phyloP scores from a whole-genome alignment of 2,797 vertebrate genomes.

The Apogon hyalosoma region DNA sequence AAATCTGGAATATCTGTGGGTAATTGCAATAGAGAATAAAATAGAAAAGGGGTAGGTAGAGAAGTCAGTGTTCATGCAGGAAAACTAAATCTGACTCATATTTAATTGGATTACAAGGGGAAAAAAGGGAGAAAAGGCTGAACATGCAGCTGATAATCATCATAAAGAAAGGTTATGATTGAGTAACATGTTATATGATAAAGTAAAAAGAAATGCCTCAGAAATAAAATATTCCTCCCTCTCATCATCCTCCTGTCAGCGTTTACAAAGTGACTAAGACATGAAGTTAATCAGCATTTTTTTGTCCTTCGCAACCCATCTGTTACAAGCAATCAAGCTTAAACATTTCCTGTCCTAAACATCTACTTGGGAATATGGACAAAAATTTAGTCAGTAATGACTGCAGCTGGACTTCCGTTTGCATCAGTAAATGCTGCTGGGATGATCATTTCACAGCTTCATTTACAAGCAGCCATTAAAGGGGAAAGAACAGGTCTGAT shows the following conservation, averaged over 20 bases:
- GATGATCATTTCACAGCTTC: neutral
- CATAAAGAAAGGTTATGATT: no score
- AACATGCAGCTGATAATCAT: neutral
- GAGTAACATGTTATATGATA: no score
- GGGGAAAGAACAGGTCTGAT: neutral
- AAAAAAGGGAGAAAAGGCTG: neutral
- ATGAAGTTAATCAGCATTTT: constrained; percentile 1
- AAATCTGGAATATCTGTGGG: constrained; percentile 16
- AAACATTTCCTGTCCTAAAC: neutral
- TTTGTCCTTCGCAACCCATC: constrained; percentile 1
- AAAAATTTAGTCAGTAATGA: neutral
- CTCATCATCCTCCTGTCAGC: neutral
- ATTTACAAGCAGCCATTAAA: neutral
- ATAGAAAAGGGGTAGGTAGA: neutral
- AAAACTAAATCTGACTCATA: neutral
- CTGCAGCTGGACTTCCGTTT: neutral
- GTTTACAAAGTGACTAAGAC: constrained; percentile 4
- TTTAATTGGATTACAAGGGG: constrained; percentile 1
- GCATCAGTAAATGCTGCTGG: neutral
- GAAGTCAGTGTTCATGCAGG: constrained; percentile 3
- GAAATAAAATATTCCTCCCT: constrained; percentile 2
- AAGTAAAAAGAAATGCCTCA: no score
- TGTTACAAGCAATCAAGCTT: constrained; percentile 8
- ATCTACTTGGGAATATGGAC: constrained; percentile 8
- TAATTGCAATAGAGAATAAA: constrained; percentile 13